Evolutionary conservation across 1,140 invertebrate species (phyloP).

Genomic region (Aphaenogaster floridana): DNA sequence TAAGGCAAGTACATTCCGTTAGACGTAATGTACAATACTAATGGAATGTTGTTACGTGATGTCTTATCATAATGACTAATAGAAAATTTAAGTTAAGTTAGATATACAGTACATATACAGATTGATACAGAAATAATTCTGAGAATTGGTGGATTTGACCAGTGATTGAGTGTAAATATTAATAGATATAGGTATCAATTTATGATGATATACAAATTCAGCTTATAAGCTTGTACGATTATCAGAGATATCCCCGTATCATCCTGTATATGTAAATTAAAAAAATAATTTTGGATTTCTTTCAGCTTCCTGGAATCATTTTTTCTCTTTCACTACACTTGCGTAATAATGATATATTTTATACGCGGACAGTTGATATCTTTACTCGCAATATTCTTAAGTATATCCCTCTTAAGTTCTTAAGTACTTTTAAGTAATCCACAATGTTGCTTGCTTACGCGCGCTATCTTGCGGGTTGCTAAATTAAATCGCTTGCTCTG

Average conservation of each 20-base stretch:
- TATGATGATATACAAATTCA: background rate
- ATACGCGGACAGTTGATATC: conserved; percentile 3
- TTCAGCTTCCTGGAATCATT: background rate
- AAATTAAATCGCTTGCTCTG: conserved; percentile 22
- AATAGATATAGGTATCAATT: background rate
- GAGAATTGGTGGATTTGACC: background rate
- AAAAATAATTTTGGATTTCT: conserved; percentile 53
- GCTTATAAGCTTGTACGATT: background rate
- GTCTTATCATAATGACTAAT: conserved; percentile 42
- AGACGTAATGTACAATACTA: background rate
- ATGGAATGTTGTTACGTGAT: conserved; percentile 43
- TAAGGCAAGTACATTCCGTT: conserved; percentile 27
- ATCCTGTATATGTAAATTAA: conserved; percentile 27
- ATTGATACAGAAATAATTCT: conserved; percentile 33
- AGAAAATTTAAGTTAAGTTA: conserved; percentile 55
- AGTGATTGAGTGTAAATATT: background rate
- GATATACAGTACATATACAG: conserved; percentile 50
- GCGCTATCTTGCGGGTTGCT: background rate
- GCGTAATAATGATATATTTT: conserved; percentile 18
- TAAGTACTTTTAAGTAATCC: conserved; percentile 13
- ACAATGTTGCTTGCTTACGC: background rate
- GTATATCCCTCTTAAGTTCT: conserved; percentile 7
- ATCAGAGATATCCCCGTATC: conserved; percentile 16
- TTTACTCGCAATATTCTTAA: conserved; percentile 12
- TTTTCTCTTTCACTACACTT: background rate